These are phyloP conservation scores for Gnatocerus cornutus DNA, from an alignment of 2,888 invertebrate species.

Conservation along the genomic window DNA sequence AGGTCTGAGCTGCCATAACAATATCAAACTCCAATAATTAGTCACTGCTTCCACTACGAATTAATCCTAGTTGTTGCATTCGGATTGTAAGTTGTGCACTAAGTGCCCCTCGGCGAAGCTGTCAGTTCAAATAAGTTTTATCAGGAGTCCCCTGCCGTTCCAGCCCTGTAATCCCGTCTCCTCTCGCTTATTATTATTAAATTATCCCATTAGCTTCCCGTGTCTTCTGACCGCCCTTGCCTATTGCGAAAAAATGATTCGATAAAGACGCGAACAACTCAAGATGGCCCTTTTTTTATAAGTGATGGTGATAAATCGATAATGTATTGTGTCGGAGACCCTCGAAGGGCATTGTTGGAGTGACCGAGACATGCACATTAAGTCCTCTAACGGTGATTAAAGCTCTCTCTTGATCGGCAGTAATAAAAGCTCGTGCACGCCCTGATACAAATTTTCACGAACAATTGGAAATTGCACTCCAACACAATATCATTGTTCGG, in stretches of 20 bases:
- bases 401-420: conserved; percentile 46
- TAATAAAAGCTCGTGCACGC: conserved; percentile 44
- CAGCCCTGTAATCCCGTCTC: conserved; percentile 43
- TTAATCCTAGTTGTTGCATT: conserved; percentile 28
- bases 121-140: conserved; percentile 45
- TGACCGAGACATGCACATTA: conserved; percentile 51
- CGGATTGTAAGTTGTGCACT: conserved; percentile 33
- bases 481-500: conserved; percentile 52
- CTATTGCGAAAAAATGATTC: conserved; percentile 24
- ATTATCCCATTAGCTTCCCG: conserved; percentile 53
- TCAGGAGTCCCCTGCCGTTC: conserved; percentile 36
- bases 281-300: conserved; percentile 4
- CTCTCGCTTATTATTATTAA: conserved; percentile 55
- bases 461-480: conserved; percentile 52
- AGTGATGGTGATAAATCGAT: conserved; percentile 44
- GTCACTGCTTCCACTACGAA: conserved; percentile 5
- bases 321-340: conserved; percentile 40
- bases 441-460: conserved; percentile 49
- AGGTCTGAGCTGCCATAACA: background rate
- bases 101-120: conserved; percentile 47
- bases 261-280: conserved; percentile 23
- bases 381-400: conserved; percentile 50
- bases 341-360: conserved; percentile 32
- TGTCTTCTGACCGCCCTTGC: conserved; percentile 24
- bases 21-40: conserved; percentile 11